These are phyloP conservation scores for Gymnothorax reevesii DNA, from an alignment of 2,797 vertebrate genomes.

Conservation along the genomic window DNA sequence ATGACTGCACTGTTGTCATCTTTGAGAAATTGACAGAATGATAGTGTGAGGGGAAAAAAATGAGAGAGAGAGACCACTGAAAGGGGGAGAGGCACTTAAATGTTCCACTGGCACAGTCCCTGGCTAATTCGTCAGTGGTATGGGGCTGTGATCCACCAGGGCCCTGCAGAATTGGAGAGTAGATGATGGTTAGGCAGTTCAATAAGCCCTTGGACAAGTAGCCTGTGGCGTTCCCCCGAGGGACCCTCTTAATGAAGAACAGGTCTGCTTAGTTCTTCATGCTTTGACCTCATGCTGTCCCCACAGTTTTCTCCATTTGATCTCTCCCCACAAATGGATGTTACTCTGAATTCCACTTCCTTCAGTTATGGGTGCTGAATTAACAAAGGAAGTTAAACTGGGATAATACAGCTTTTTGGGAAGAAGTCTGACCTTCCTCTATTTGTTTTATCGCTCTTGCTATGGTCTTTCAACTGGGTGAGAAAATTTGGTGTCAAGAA, in stretches of 20 bases:
- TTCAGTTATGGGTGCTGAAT: constrained; percentile 77
- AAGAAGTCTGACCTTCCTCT: constrained; percentile 69
- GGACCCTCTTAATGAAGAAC: constrained; percentile 92
- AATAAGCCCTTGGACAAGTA: constrained; percentile 95
- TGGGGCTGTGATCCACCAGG: constrained; percentile 74
- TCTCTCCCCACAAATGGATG: constrained; percentile 75
- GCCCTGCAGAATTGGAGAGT: constrained; percentile 73
- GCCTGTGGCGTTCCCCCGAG: constrained; percentile 85
- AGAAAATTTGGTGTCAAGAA: not conserved
- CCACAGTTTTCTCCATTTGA: constrained; percentile 81
- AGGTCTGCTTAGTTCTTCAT: constrained; percentile 88
- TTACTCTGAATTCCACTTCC: constrained; percentile 44
- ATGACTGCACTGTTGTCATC: constrained; percentile 71
- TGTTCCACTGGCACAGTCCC: constrained; percentile 74
- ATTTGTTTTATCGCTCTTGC: constrained; percentile 38
- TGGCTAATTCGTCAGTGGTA: constrained; percentile 79
- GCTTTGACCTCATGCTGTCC: constrained; percentile 80
- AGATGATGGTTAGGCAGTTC: constrained; percentile 85
- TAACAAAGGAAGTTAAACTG: constrained; percentile 78
- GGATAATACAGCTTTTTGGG: constrained; percentile 75
- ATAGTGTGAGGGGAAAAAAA: too few species aligned
- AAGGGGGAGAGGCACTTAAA: constrained; percentile 65
- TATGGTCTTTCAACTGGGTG: not conserved
- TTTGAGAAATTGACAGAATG: constrained; percentile 71
- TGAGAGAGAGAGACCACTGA: not conserved